phyloP scores from a whole-genome alignment of 2,888 invertebrate genomes.

The Baccha elongata region DNA sequence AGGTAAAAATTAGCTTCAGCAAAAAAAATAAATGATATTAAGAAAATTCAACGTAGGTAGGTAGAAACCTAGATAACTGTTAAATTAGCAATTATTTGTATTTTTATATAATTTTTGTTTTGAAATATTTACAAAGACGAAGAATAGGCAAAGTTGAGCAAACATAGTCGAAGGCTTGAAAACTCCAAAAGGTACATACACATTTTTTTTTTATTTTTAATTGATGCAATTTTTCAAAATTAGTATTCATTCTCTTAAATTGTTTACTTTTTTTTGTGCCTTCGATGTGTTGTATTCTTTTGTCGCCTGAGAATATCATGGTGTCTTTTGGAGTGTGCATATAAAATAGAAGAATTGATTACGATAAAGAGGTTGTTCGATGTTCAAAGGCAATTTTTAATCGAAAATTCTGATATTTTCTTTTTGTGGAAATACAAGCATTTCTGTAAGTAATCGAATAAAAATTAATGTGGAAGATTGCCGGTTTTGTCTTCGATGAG shows the following conservation, averaged over 20 bases:
- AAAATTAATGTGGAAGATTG: conserved; percentile 51
- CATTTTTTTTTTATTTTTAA: conserved; percentile 9
- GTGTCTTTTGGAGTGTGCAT: conserved; percentile 24
- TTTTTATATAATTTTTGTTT: conserved; percentile 13
- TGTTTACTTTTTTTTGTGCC: conserved; percentile 8
- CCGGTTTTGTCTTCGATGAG: conserved; percentile 1
- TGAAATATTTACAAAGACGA: conserved; percentile 9
- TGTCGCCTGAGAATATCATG: conserved; percentile 24
- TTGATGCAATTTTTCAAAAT: conserved; percentile 67
- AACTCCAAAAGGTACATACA: neutral
- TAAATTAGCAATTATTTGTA: conserved; percentile 49
- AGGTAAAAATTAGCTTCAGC: conserved; percentile 47
- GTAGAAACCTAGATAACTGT: neutral
- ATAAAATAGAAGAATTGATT: conserved; percentile 58
- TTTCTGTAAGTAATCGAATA: conserved; percentile 48
- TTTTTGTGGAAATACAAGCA: conserved; percentile 6
- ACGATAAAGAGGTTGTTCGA: conserved; percentile 41
- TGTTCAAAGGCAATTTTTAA: conserved; percentile 50
- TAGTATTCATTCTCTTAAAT: conserved; percentile 59
- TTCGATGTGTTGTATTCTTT: conserved; percentile 7
- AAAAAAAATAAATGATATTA: conserved; percentile 4
- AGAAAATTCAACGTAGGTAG: conserved; percentile 14
- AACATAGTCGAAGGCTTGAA: conserved; percentile 45
- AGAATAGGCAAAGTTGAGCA: conserved; percentile 44
- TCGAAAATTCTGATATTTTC: conserved; percentile 24